Evolutionary conservation across 37 sponge, comb jelly and placozoan species (phyloP).

Genomic region (Tethya wilhelma): DNA sequence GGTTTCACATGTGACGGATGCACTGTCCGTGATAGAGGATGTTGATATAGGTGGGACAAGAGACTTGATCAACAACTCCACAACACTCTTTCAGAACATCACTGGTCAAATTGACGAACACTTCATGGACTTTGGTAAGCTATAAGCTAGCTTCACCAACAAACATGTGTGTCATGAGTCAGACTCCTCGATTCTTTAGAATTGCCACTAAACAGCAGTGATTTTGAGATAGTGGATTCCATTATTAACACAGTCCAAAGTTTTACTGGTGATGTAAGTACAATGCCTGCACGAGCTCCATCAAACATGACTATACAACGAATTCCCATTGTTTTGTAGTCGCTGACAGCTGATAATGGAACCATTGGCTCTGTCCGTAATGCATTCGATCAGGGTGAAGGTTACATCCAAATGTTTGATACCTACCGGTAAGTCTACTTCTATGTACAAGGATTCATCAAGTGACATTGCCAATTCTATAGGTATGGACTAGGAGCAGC

Average conservation of each 20-base stretch:
- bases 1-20: neutral
- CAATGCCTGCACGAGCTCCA: neutral
- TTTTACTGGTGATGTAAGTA: neutral
- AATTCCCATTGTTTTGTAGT: neutral
- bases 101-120: neutral
- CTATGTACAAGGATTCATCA: neutral
- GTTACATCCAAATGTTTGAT: neutral
- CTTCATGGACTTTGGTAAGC: neutral
- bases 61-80: neutral
- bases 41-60: neutral
- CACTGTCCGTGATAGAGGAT: neutral
- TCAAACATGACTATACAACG: neutral
- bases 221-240: neutral
- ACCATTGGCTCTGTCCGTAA: neutral
- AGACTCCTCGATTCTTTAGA: too few relatives aligned
- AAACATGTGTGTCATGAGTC: too few relatives aligned
- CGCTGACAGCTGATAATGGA: neutral
- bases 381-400: neutral
- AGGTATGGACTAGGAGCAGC: conserved; percentile 7
- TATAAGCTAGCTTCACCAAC: too few relatives aligned
- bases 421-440: neutral
- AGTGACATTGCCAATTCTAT: neutral
- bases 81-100: conserved; percentile 1
- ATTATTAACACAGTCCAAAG: neutral
- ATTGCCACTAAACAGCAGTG: neutral